A percentile compares a stretch with the other conserved stretches of the same genome.
Evolutionary conservation across 2,888 invertebrate genomes (phyloP).

Genomic region (Lasioglossum pauxillum): DNA sequence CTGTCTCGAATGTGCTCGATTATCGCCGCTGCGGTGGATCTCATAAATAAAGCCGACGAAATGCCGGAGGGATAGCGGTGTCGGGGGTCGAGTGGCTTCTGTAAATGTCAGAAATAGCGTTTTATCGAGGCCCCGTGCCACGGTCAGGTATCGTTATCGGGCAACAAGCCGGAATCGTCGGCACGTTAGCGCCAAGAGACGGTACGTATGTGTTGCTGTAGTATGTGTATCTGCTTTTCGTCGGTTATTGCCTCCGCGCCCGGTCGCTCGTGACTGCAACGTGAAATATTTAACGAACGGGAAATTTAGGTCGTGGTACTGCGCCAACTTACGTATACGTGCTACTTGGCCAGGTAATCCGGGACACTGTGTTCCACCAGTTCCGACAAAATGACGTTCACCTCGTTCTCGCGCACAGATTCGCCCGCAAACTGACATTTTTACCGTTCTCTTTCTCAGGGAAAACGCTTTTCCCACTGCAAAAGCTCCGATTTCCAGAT

Average conservation of each 20-base stretch:
- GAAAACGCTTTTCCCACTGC: not conserved
- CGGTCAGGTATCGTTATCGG: conserved; percentile 38
- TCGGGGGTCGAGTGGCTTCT: conserved; percentile 26
- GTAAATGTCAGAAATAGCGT: conserved; percentile 37
- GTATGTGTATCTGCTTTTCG: conserved; percentile 28
- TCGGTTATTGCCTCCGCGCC: conserved; percentile 27
- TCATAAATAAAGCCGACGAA: conserved; percentile 37
- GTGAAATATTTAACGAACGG: conserved; percentile 64
- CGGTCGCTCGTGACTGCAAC: conserved; percentile 40
- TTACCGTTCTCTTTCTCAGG: not conserved
- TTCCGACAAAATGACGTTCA: not conserved
- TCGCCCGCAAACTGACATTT: not conserved
- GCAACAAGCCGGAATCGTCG: conserved; percentile 35
- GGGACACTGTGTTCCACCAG: conserved; percentile 24
- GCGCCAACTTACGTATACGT: conserved; percentile 54
- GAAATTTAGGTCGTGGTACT: conserved; percentile 63
- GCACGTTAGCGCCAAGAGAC: conserved; percentile 20
- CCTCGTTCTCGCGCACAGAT: not conserved
- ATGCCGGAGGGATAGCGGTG: conserved; percentile 15
- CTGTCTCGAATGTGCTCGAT: not conserved
- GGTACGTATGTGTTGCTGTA: not conserved
- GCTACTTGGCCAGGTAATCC: conserved; percentile 49
- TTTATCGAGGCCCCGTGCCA: conserved; percentile 32
- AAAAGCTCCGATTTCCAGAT: not conserved
- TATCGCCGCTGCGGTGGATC: too few relatives aligned